A percentile compares a stretch with the other conserved stretches of the same genome.
These are phyloP conservation scores for Chrysotoxum bicinctum DNA, from an alignment of 2,888 invertebrate species.

Conservation along the genomic window DNA sequence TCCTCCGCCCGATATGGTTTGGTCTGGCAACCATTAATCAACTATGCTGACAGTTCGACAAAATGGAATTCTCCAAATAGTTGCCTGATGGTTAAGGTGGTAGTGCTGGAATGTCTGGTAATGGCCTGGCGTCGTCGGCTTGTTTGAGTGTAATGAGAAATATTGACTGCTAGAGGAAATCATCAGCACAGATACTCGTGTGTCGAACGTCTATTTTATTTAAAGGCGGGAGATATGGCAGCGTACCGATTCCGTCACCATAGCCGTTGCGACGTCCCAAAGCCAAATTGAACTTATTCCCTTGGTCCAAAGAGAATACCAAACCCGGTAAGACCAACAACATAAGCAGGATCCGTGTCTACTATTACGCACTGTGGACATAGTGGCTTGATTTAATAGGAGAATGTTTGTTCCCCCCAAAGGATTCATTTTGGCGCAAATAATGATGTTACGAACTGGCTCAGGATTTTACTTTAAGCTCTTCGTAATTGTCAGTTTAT, in stretches of 20 bases:
- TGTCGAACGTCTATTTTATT: slow-evolving; percentile 30
- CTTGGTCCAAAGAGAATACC: slow-evolving; percentile 23
- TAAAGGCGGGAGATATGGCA: background rate
- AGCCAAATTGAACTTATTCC: background rate
- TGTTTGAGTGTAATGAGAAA: slow-evolving; percentile 23
- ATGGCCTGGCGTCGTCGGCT: background rate
- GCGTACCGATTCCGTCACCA: background rate
- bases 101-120: slow-evolving; percentile 1
- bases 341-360: slow-evolving; percentile 5
- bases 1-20: slow-evolving; percentile 12
- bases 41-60: slow-evolving; percentile 62
- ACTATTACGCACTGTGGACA: slow-evolving; percentile 49
- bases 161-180: slow-evolving; percentile 50
- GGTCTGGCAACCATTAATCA: slow-evolving; percentile 53
- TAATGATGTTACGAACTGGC: slow-evolving; percentile 24
- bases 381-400: slow-evolving; percentile 25
- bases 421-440: slow-evolving; percentile 48
- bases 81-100: slow-evolving; percentile 13
- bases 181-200: background rate
- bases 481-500: background rate
- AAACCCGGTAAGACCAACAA: slow-evolving; percentile 13
- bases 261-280: background rate
- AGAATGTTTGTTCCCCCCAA: slow-evolving; percentile 51
- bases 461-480: background rate
- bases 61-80: slow-evolving; percentile 57